Conservation (phyloP, 2,888 invertebrate genomes). For the Zele albiditarsus region DNA sequence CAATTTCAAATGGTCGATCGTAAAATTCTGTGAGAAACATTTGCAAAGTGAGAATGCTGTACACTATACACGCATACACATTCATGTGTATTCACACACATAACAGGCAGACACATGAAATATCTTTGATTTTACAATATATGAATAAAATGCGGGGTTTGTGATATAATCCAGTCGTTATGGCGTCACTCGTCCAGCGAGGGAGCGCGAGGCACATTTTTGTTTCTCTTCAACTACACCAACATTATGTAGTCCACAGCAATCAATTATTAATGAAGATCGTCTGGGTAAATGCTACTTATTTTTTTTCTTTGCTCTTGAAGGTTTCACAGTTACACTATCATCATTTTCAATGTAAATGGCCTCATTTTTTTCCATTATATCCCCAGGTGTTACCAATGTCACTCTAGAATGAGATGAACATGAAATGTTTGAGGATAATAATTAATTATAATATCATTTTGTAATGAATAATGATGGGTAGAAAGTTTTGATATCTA, state of each 20-base stretch:
- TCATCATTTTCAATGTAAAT: conserved; percentile 65
- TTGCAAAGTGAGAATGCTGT: neutral
- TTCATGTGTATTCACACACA: no score
- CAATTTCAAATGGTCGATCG: conserved; percentile 16
- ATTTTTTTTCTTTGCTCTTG: conserved; percentile 74
- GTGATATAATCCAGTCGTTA: neutral
- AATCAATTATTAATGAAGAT: conserved; percentile 46
- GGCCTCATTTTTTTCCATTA: conserved; percentile 59
- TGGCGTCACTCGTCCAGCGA: conserved; percentile 28
- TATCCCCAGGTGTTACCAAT: conserved; percentile 63
- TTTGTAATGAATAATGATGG: neutral
- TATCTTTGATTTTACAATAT: neutral
- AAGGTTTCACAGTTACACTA: conserved; percentile 68
- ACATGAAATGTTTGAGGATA: neutral
- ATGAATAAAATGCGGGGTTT: neutral
- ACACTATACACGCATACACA: neutral
- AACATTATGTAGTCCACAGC: conserved; percentile 41
- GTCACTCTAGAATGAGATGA: conserved; percentile 62
- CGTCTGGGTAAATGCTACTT: conserved; percentile 62
- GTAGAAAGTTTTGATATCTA: neutral
- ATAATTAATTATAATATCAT: neutral
- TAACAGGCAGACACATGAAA: neutral
- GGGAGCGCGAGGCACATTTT: neutral
- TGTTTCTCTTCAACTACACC: conserved; percentile 28
- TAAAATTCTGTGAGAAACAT: conserved; percentile 9